A percentile compares a stretch with the other conserved stretches of the same genome.
phyloP scores from a whole-genome alignment of 2,888 invertebrate genomes.

The Catocala fraxini region DNA sequence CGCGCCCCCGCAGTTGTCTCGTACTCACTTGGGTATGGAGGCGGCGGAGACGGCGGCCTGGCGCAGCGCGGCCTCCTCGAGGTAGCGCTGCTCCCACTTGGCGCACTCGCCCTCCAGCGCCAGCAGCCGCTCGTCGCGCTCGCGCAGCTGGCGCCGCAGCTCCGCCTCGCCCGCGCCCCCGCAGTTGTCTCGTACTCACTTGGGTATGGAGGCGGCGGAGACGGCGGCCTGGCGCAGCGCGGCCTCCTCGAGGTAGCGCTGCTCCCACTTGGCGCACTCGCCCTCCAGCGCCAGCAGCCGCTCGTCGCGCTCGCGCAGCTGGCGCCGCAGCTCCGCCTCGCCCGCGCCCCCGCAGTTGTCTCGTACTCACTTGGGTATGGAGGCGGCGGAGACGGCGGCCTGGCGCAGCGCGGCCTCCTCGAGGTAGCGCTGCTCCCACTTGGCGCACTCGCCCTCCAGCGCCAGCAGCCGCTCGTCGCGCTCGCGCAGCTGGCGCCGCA shows the following conservation, averaged over 20 bases:
- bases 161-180: no score
- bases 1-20: no score
- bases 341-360: no score
- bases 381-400: slow-evolving; percentile 94
- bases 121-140: slow-evolving; percentile 80
- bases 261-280: slow-evolving; percentile 95
- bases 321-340: slow-evolving; percentile 85
- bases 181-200: slow-evolving; percentile 83
- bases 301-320: slow-evolving; percentile 80
- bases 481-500: slow-evolving; percentile 79
- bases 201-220: slow-evolving; percentile 92
- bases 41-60: slow-evolving; percentile 95
- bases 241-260: slow-evolving; percentile 94
- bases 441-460: slow-evolving; percentile 93
- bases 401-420: slow-evolving; percentile 94
- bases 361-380: slow-evolving; percentile 90
- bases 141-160: slow-evolving; percentile 81
- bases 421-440: slow-evolving; percentile 95
- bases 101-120: slow-evolving; percentile 93
- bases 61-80: slow-evolving; percentile 93
- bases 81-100: slow-evolving; percentile 95
- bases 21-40: slow-evolving; percentile 90
- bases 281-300: slow-evolving; percentile 89
- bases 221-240: slow-evolving; percentile 93
- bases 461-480: slow-evolving; percentile 83